Conservation (phyloP, 2,797 vertebrate species). For the Notoglanidium macrostoma region DNA sequence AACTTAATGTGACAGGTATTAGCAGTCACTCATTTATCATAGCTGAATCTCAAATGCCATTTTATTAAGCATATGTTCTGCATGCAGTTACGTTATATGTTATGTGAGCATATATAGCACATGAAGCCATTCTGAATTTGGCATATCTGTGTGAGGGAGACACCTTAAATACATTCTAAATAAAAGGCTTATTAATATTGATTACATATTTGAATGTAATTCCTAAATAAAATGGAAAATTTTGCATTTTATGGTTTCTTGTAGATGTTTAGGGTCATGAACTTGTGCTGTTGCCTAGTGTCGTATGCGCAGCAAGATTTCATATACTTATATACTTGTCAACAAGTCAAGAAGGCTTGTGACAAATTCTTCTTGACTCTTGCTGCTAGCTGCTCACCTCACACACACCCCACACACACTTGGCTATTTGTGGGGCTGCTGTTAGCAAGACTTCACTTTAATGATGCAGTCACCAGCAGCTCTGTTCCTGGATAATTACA, state of each 20-base stretch:
- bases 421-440: constrained; percentile 41
- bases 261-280: not conserved
- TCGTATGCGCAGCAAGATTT: not conserved
- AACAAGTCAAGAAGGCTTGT: not conserved
- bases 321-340: not conserved
- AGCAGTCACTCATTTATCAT: not conserved
- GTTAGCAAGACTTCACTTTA: constrained; percentile 31
- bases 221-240: not conserved
- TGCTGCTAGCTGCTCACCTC: not conserved
- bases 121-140: too few species aligned
- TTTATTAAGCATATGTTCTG: not conserved
- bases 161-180: too few species aligned
- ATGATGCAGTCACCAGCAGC: constrained; percentile 4
- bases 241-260: not conserved
- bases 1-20: not conserved
- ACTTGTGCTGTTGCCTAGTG: not conserved
- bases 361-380: not conserved
- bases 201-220: not conserved
- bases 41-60: not conserved
- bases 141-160: too few species aligned
- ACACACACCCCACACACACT: not conserved
- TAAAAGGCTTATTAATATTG: too few species aligned
- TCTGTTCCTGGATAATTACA: constrained; percentile 32
- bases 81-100: too few species aligned
- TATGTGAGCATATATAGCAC: too few species aligned